Conservation (phyloP, 35 echinoderm and acorn worm genomes). For the Apostichopus parvimensis region DNA sequence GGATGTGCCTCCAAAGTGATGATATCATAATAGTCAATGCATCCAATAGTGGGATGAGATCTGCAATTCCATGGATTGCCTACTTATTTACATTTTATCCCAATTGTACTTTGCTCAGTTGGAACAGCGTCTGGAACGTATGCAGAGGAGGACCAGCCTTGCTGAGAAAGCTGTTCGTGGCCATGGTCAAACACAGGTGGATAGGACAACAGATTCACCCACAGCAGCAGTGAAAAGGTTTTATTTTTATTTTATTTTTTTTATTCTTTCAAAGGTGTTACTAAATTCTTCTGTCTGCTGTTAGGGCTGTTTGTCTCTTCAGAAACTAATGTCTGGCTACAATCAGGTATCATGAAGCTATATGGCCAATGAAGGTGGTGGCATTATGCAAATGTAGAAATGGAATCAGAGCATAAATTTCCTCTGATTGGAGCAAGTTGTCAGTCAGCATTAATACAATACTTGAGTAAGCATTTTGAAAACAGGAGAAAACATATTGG, state of each 20-base stretch:
- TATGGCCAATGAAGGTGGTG: not conserved
- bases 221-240: constrained; percentile 37
- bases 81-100: not conserved
- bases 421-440: too few relatives aligned
- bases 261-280: not conserved
- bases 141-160: constrained; percentile 82
- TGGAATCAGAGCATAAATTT: too few relatives aligned
- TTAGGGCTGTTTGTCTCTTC: not conserved
- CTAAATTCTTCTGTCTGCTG: not conserved
- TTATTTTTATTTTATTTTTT: not conserved
- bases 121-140: constrained; percentile 83
- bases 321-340: too few relatives aligned
- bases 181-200: constrained; percentile 26
- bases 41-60: too few relatives aligned
- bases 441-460: too few relatives aligned
- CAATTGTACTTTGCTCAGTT: constrained; percentile 55
- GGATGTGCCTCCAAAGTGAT: too few relatives aligned
- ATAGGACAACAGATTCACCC: constrained; percentile 22
- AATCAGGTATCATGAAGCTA: too few relatives aligned
- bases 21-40: too few relatives aligned
- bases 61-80: too few relatives aligned
- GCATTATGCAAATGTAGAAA: not conserved
- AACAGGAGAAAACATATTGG: too few relatives aligned
- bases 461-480: too few relatives aligned
- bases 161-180: constrained; percentile 65